phyloP scores from a whole-genome alignment of 2,888 invertebrate genomes.

The Ophion slaviceki region DNA sequence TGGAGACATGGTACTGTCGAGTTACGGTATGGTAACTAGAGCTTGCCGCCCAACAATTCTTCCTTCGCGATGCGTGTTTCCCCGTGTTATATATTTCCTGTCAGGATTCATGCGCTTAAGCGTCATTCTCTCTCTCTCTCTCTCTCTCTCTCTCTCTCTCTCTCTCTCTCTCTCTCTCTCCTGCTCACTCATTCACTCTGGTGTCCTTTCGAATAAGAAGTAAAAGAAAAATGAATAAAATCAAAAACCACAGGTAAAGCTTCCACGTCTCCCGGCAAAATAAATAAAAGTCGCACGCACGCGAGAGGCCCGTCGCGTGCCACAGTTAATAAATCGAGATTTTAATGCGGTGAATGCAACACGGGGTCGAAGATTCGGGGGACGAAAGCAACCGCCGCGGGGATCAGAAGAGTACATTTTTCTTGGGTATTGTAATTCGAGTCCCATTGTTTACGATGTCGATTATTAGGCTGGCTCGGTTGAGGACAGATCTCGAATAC shows the following conservation, averaged over 20 bases:
- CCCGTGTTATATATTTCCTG: constrained; percentile 42
- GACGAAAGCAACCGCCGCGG: background rate
- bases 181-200: constrained; percentile 5
- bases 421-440: constrained; percentile 5
- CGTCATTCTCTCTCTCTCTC: constrained; percentile 40
- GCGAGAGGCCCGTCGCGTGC: constrained; percentile 53
- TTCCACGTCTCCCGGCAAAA: constrained; percentile 23
- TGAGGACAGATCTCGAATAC: background rate
- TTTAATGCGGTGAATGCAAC: constrained; percentile 17
- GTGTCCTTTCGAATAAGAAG: constrained; percentile 13
- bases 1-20: constrained; percentile 12
- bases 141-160: constrained; percentile 30
- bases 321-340: constrained; percentile 59
- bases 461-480: background rate
- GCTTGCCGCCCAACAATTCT: constrained; percentile 55
- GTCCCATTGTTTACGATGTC: constrained; percentile 2
- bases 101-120: constrained; percentile 52
- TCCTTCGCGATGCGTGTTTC: constrained; percentile 40
- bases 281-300: constrained; percentile 44
- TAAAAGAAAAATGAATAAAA: constrained; percentile 28
- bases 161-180: constrained; percentile 29
- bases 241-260: constrained; percentile 4
- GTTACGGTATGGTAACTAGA: constrained; percentile 61
- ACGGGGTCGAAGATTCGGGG: constrained; percentile 1
- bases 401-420: background rate